phyloP scores from a whole-genome alignment of 2,888 invertebrate genomes.

The Fabriciana adippe region DNA sequence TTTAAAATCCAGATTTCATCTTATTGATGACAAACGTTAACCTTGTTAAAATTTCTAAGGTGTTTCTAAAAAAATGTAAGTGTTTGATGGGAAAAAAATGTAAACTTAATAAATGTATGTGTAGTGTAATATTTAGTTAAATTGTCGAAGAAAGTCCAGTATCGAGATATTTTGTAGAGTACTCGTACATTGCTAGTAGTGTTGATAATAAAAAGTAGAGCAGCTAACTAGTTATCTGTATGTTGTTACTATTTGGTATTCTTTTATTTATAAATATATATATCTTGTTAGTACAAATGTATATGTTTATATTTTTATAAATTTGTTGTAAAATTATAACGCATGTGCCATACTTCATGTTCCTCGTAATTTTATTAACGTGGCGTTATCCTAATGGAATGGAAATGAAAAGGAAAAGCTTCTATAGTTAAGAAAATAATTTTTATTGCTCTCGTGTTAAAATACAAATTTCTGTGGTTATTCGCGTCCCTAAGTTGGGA shows the following conservation, averaged over 20 bases:
- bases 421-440: too few relatives aligned
- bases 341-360: slow-evolving; percentile 31
- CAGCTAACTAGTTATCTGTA: background rate
- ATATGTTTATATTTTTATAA: slow-evolving; percentile 2
- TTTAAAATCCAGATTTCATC: background rate
- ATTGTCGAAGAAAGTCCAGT: background rate
- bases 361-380: slow-evolving; percentile 21
- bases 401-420: background rate
- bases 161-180: slow-evolving; percentile 2
- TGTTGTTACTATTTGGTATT: slow-evolving; percentile 2
- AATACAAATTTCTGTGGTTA: too few relatives aligned
- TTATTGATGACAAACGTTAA: background rate
- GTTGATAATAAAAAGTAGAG: background rate
- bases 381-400: slow-evolving; percentile 5
- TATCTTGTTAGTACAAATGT: background rate
- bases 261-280: background rate
- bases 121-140: too few relatives aligned
- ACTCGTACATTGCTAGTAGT: background rate
- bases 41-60: too few relatives aligned
- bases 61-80: background rate
- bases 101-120: background rate
- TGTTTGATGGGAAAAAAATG: background rate
- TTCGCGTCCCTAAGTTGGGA: too few relatives aligned
- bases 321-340: slow-evolving; percentile 1
- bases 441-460: too few relatives aligned